Evolutionary conservation across 2,888 invertebrate genomes (phyloP).

Genomic region (Psylliodes chrysocephalus): DNA sequence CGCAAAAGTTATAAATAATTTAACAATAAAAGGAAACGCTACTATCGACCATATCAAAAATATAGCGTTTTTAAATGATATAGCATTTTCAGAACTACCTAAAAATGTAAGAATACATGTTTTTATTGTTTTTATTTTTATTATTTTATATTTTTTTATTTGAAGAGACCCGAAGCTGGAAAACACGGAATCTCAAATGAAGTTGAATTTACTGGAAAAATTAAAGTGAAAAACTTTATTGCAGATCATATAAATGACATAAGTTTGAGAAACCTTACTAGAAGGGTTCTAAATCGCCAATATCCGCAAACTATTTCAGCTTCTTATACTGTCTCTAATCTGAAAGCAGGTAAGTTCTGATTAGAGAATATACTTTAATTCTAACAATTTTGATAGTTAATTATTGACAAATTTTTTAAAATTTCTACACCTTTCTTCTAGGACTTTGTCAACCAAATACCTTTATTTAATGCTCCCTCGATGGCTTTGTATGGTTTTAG

Average conservation of each 20-base stretch:
- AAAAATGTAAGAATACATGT: conserved; percentile 43
- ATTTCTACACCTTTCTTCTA: too few relatives aligned
- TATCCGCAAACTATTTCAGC: conserved; percentile 53
- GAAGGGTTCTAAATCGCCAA: conserved; percentile 51
- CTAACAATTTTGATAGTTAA: too few relatives aligned
- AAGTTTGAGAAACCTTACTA: conserved; percentile 50
- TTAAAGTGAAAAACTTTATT: conserved; percentile 50
- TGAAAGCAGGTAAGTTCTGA: conserved; percentile 54
- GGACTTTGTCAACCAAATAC: too few relatives aligned
- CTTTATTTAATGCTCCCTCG: too few relatives aligned
- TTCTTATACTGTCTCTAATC: conserved; percentile 50
- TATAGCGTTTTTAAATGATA: conserved; percentile 48
- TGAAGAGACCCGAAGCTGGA: conserved; percentile 36
- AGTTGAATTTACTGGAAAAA: conserved; percentile 50
- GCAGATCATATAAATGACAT: conserved; percentile 52
- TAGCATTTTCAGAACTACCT: conserved; percentile 45
- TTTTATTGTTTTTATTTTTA: background rate
- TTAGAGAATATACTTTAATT: too few relatives aligned
- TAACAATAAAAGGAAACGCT: conserved; percentile 51
- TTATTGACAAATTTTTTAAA: too few relatives aligned
- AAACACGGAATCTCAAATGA: conserved; percentile 42
- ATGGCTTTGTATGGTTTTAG: too few relatives aligned
- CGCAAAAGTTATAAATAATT: conserved; percentile 44
- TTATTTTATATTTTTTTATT: conserved; percentile 20
- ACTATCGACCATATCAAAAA: conserved; percentile 28